Percentiles rank a stretch among this genome's conserved stretches.
phyloP scores from a whole-genome alignment of 2,888 invertebrate genomes.

The Sturmia bella region DNA sequence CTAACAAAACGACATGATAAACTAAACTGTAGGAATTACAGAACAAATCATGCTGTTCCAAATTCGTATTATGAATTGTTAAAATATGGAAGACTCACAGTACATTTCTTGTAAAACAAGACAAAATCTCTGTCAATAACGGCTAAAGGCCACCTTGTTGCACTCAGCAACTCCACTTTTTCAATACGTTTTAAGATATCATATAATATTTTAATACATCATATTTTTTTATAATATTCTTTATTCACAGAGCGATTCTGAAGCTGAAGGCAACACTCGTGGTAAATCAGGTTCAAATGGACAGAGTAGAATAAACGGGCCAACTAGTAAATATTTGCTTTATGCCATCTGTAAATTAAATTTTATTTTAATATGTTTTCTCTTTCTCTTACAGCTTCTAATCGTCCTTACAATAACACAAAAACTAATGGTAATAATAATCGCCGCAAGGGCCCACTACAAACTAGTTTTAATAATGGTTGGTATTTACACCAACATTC shows the following conservation, averaged over 20 bases:
- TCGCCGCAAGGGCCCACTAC: conserved; percentile 85
- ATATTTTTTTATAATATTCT: background rate
- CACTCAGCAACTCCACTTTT: too few species aligned
- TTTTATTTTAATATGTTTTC: background rate
- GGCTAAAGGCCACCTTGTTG: too few species aligned
- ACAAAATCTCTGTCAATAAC: too few species aligned
- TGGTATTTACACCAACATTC: conserved; percentile 66
- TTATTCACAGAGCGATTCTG: conserved; percentile 86
- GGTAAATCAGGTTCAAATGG: conserved; percentile 90
- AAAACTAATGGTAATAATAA: conserved; percentile 80
- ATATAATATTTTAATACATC: too few species aligned
- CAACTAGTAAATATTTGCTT: conserved; percentile 74
- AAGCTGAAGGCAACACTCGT: conserved; percentile 84
- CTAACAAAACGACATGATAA: too few species aligned
- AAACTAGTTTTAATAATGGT: conserved; percentile 88
- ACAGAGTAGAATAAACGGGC: conserved; percentile 87
- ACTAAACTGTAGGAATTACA: too few species aligned
- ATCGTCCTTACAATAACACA: conserved; percentile 79
- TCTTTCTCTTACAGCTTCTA: conserved; percentile 75
- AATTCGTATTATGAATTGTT: too few species aligned
- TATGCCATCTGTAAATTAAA: too few species aligned
- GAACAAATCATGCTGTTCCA: too few species aligned
- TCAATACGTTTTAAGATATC: too few species aligned
- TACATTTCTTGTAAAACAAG: too few species aligned
- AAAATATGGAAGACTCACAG: too few species aligned